These are phyloP conservation scores for Pungitius pungitius DNA, from an alignment of 2,113 vertebrate genomes.

Conservation along the genomic window DNA sequence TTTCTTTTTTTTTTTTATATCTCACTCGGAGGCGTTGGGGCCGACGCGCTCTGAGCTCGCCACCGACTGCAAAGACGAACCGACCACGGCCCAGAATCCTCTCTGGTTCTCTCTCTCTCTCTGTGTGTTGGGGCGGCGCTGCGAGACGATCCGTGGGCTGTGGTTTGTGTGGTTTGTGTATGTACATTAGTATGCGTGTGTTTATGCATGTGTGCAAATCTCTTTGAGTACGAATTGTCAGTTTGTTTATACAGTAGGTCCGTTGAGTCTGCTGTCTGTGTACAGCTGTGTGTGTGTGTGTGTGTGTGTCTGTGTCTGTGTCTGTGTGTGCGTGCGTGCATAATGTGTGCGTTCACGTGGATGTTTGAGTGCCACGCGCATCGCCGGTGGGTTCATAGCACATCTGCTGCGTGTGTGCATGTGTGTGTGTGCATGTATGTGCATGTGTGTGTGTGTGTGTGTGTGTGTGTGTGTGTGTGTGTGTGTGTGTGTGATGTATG, in stretches of 20 bases:
- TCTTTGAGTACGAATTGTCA: slow-evolving; percentile 29
- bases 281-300: slow-evolving; percentile 15
- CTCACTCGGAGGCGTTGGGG: slow-evolving; percentile 51
- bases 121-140: slow-evolving; percentile 51
- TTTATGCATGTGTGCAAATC: slow-evolving; percentile 20
- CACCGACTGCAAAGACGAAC: slow-evolving; percentile 64
- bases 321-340: slow-evolving; percentile 16
- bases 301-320: slow-evolving; percentile 17
- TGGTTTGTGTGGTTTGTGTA: slow-evolving; percentile 44
- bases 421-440: background rate
- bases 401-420: slow-evolving; percentile 1
- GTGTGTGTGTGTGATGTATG: slow-evolving; percentile 7
- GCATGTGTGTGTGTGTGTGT: background rate
- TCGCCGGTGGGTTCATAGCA: slow-evolving; percentile 19
- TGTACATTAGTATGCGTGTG: slow-evolving; percentile 50
- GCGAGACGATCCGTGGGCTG: slow-evolving; percentile 59
- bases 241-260: slow-evolving; percentile 63
- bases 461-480: slow-evolving; percentile 3
- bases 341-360: slow-evolving; percentile 7
- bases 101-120: background rate
- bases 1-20: slow-evolving; percentile 45
- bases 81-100: slow-evolving; percentile 54
- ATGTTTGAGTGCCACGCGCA: slow-evolving; percentile 15
- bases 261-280: slow-evolving; percentile 37
- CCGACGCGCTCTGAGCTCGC: slow-evolving; percentile 43